Conservation (phyloP, 2,888 invertebrate genomes). For the Eupithecia centaureata region DNA sequence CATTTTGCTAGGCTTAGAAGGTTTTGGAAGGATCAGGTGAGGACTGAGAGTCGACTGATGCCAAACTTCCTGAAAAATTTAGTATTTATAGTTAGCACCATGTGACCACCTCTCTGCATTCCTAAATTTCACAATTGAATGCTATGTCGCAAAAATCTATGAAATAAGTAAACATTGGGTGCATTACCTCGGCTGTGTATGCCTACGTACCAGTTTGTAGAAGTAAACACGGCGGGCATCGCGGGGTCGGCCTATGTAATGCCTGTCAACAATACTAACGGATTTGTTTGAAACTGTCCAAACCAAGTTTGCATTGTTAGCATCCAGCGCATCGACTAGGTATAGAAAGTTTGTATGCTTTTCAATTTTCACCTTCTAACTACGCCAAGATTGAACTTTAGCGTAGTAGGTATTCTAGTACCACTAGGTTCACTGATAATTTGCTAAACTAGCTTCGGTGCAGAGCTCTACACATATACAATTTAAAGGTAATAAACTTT, state of each 20-base stretch:
- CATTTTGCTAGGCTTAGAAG: conserved; percentile 67
- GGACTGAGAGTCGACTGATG: conserved; percentile 69
- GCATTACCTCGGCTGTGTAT: conserved; percentile 74
- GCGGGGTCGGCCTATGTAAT: conserved; percentile 61
- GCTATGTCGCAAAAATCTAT: conserved; percentile 77
- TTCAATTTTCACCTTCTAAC: neutral
- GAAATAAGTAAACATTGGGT: conserved; percentile 80
- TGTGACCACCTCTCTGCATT: conserved; percentile 71
- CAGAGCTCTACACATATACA: neutral
- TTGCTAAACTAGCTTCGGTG: neutral
- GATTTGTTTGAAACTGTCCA: conserved; percentile 66
- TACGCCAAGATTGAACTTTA: neutral
- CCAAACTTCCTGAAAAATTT: conserved; percentile 69
- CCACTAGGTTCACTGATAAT: neutral
- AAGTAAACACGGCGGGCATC: conserved; percentile 65
- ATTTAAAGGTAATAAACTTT: neutral
- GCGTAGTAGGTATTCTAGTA: neutral
- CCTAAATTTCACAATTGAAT: conserved; percentile 72
- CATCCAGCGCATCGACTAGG: neutral
- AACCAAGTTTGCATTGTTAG: conserved; percentile 40
- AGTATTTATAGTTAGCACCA: conserved; percentile 75
- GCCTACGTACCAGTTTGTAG: conserved; percentile 37
- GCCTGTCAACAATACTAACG: conserved; percentile 73
- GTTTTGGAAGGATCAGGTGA: conserved; percentile 59
- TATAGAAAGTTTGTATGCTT: conserved; percentile 6